phyloP scores from a whole-genome alignment of 2,888 invertebrate genomes.

The Apantesis nais region DNA sequence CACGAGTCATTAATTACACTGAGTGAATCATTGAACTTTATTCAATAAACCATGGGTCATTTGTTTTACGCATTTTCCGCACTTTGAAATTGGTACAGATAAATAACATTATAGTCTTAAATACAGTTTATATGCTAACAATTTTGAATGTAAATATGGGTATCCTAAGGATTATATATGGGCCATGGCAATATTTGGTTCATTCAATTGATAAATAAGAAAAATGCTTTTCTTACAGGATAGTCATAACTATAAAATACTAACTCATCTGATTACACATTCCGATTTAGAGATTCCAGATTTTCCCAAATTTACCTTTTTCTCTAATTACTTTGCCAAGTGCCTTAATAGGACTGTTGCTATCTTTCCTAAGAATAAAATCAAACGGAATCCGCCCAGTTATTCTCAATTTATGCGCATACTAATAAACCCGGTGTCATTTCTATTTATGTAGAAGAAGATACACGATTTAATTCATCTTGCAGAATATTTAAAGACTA shows the following conservation, averaged over 20 bases:
- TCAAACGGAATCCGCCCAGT: too few relatives aligned
- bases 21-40: conserved; percentile 24
- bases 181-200: too few relatives aligned
- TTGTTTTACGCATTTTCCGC: conserved; percentile 4
- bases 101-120: neutral
- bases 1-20: conserved; percentile 20
- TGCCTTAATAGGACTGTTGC: neutral
- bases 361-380: too few relatives aligned
- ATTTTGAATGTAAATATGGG: neutral
- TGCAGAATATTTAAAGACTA: too few relatives aligned
- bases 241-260: too few relatives aligned
- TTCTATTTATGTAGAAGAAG: too few relatives aligned
- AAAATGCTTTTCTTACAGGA: too few relatives aligned
- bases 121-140: neutral
- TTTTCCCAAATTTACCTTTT: neutral
- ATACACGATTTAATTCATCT: too few relatives aligned
- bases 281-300: neutral
- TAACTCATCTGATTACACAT: too few relatives aligned
- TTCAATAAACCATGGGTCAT: conserved; percentile 17
- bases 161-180: neutral
- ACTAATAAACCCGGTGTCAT: too few relatives aligned
- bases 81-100: conserved; percentile 6
- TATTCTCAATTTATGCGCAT: too few relatives aligned
- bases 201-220: too few relatives aligned
- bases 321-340: neutral